Percentiles rank a stretch among this genome's conserved stretches.
These are phyloP conservation scores for Atta texana DNA, from an alignment of 1,140 invertebrate genomes.

Conservation along the genomic window DNA sequence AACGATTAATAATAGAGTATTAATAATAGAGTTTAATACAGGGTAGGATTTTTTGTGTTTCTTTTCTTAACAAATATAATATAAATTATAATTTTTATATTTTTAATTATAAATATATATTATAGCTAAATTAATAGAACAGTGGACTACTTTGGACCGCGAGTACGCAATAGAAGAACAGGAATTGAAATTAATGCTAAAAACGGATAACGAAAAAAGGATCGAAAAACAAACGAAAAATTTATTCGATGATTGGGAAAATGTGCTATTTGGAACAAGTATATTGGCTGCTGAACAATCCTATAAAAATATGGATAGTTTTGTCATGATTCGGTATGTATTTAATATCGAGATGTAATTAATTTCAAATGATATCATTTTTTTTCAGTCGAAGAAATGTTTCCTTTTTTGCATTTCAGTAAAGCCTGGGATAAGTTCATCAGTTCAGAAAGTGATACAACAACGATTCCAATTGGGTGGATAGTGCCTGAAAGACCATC, in stretches of 20 bases:
- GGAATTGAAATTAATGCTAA: conserved; percentile 83
- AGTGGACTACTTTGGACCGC: conserved; percentile 80
- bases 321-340: conserved; percentile 83
- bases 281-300: conserved; percentile 75
- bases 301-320: conserved; percentile 80
- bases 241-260: conserved; percentile 81
- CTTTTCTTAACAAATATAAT: not conserved
- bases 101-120: conserved; percentile 46
- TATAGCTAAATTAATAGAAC: conserved; percentile 80
- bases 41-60: not conserved
- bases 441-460: conserved; percentile 79
- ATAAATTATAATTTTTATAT: conserved; percentile 12
- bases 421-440: conserved; percentile 87
- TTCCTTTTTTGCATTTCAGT: conserved; percentile 81
- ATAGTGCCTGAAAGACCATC: conserved; percentile 84
- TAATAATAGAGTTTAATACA: not conserved
- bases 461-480: conserved; percentile 87
- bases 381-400: not conserved
- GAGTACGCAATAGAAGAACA: conserved; percentile 84
- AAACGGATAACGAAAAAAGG: conserved; percentile 82
- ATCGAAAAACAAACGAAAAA: conserved; percentile 80
- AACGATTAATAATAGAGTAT: not conserved
- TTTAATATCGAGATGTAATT: not conserved
- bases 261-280: conserved; percentile 79
- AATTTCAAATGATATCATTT: not conserved